Conservation (phyloP, 2,113 vertebrate species). For the Chloropsis cyanopogon region DNA sequence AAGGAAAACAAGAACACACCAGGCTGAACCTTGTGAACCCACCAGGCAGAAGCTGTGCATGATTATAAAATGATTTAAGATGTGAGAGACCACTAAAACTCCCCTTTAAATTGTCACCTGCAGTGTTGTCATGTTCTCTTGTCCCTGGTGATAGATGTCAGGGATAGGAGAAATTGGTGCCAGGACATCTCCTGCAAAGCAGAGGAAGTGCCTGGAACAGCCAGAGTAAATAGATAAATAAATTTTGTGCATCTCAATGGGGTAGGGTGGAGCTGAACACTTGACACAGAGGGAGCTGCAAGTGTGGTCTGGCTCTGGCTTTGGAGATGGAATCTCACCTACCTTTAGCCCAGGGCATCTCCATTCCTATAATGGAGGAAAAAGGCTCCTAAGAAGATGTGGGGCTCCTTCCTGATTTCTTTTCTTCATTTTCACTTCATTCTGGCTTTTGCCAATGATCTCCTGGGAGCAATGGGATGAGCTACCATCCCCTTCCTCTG, state of each 20-base stretch:
- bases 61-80: not conserved
- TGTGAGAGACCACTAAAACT: not conserved
- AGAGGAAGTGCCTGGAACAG: not conserved
- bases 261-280: not conserved
- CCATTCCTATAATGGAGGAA: not conserved
- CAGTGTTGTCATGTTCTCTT: not conserved
- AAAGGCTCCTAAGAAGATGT: not conserved
- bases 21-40: not conserved
- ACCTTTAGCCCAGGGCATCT: not conserved
- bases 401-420: not conserved
- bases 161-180: not conserved
- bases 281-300: rapidly evolving
- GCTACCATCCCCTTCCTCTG: not conserved
- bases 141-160: not conserved
- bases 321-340: not conserved
- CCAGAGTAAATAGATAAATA: not conserved
- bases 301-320: not conserved
- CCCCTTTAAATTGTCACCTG: not conserved
- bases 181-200: not conserved
- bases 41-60: not conserved
- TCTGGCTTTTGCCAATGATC: not conserved
- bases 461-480: not conserved
- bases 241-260: not conserved
- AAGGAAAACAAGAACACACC: not conserved
- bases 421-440: not conserved